Base-by-base conservation (phyloP, 1,140 invertebrate genomes). In the Drosophila sturtevanti region DNA sequence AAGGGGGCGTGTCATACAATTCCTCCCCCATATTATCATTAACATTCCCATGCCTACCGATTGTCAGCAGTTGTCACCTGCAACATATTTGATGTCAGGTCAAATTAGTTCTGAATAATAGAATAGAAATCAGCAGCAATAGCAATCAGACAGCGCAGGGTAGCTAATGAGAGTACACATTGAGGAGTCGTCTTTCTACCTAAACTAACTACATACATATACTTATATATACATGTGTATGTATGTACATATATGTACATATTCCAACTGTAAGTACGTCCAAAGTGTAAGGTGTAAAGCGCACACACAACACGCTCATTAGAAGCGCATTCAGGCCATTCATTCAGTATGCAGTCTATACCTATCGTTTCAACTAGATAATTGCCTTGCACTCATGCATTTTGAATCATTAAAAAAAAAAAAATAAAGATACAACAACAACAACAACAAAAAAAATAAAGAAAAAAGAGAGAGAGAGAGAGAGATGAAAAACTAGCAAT, bases 51-150 rank as follows among this genome's bases (percentile, higher is more conserved):
- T 58, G 81, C 68, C 55, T 74, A 78, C 41, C 79, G 63, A 72
- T 72, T 81, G 79, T 82, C 79, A 63, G 70, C 79, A 62, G 56
- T 68, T 81, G 79, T 81, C 79, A 78, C 63, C 66, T 61, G 69
- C 60, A 55, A 67, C 59, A 68, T 71, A 75, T 70, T 66, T 67
- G 77, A 63, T 79, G 77, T 79, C 77, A 79, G 70, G 48, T 68
- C 56, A 74, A 79, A 74, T 72, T 67, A 65, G 68, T 72, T 41
- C 62, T 74, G 51, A 77, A 66, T 81, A 79, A 79, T 79, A 65
- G 76, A 72, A 37, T 59, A 37, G 22, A 38, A 34, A 37, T 58
- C 24, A 16, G 18, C 27, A 31, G 27, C 27, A 31, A 6, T 6
- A 31, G 5, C 27, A 31, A 34, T 27, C 7, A 62, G 38, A 27